phyloP scores from a whole-genome alignment of 2,113 vertebrate genomes.

The Columbina picui region DNA sequence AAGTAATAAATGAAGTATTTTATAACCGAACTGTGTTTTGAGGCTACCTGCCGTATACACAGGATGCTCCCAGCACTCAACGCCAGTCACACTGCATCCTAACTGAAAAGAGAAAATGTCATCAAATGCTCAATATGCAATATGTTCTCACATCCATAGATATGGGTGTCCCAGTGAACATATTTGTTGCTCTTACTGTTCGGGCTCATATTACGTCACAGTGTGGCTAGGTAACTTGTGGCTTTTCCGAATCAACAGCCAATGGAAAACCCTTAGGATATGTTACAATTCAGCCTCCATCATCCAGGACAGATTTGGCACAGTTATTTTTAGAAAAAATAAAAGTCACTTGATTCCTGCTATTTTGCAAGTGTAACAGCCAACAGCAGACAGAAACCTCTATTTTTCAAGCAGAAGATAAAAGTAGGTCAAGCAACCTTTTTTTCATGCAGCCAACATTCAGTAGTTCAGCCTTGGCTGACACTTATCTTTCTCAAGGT shows the following conservation, averaged over 20 bases:
- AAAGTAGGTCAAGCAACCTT: slow-evolving; percentile 33
- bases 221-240: not conserved
- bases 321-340: not conserved
- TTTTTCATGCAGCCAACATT: not conserved
- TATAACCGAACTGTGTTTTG: not conserved
- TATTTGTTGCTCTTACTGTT: not conserved
- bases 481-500: not conserved
- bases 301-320: not conserved
- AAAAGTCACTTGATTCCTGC: not conserved
- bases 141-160: not conserved
- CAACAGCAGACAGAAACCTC: not conserved
- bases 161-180: not conserved
- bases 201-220: not conserved
- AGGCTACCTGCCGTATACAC: not conserved
- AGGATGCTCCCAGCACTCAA: not conserved
- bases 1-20: not conserved
- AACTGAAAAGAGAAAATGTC: not conserved
- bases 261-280: not conserved
- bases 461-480: slow-evolving; percentile 28
- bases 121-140: not conserved
- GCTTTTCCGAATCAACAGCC: not conserved
- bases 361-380: slow-evolving; percentile 6
- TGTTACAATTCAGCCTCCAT: not conserved
- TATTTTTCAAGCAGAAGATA: slow-evolving; percentile 15
- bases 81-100: not conserved